Percentiles rank a stretch among this genome's conserved stretches.
These are phyloP conservation scores for Zygothrica quintamaculata DNA, from an alignment of 2,888 invertebrate genomes.

Conservation along the genomic window DNA sequence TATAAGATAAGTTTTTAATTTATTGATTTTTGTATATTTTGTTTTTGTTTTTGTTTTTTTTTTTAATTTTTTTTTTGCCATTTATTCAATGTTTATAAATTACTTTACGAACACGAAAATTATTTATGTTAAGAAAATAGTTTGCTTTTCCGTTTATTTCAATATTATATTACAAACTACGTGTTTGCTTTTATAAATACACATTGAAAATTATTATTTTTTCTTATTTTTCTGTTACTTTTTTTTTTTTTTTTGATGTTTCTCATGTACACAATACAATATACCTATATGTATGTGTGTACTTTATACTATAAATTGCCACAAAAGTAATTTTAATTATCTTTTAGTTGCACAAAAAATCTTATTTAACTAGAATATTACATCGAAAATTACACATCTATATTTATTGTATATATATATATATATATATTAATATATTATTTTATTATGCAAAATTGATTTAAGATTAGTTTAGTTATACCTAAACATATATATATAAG, in stretches of 20 bases:
- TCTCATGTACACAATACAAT: constrained; percentile 38
- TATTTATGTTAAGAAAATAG: constrained; percentile 59
- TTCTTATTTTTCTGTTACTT: no score
- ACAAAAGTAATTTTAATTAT: constrained; percentile 58
- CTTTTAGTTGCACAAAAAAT: constrained; percentile 53
- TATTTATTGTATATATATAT: constrained; percentile 25
- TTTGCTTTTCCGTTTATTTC: constrained; percentile 52
- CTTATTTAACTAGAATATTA: constrained; percentile 51
- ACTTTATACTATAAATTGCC: constrained; percentile 51
- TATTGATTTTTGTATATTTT: not conserved
- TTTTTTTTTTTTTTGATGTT: constrained; percentile 32
- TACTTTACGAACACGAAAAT: constrained; percentile 21
- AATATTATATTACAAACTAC: constrained; percentile 36
- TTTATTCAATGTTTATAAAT: not conserved
- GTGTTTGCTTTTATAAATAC: constrained; percentile 41
- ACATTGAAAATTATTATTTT: constrained; percentile 54
- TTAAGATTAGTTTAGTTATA: constrained; percentile 39
- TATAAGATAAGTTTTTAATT: no score
- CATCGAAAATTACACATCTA: constrained; percentile 70
- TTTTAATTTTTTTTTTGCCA: no score
- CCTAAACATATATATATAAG: constrained; percentile 24
- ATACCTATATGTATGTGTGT: constrained; percentile 17
- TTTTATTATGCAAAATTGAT: constrained; percentile 64
- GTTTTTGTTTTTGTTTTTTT: not conserved
- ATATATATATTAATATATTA: not conserved